Evolutionary conservation across 2,113 vertebrate genomes (phyloP).

Genomic region (Ondatra zibethicus): DNA sequence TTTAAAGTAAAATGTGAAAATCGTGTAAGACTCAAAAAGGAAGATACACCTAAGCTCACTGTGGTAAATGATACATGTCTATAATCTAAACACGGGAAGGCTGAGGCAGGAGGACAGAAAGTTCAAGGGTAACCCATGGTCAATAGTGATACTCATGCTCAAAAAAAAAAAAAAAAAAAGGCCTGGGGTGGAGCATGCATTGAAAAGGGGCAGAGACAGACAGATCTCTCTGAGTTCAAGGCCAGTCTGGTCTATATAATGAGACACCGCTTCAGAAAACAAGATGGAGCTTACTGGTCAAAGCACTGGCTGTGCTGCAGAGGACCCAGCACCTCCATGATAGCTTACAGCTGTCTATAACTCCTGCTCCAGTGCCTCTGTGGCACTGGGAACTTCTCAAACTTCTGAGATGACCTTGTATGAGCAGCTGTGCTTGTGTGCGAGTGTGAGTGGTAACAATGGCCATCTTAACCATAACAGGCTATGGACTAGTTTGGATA

Average conservation of each 20-base stretch:
- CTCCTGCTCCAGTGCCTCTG: background rate
- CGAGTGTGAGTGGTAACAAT: background rate
- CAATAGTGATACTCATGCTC: background rate
- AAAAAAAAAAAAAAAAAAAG: background rate
- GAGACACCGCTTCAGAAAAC: background rate
- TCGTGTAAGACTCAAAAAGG: background rate
- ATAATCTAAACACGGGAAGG: background rate
- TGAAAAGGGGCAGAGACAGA: background rate
- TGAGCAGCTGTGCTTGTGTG: background rate
- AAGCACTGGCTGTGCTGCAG: background rate
- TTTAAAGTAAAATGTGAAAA: constrained; percentile 36
- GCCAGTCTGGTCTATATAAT: background rate
- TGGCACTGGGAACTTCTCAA: too few species aligned
- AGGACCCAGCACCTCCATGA: background rate
- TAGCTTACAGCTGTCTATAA: background rate
- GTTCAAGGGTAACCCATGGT: background rate
- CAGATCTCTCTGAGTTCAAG: background rate
- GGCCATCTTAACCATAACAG: background rate
- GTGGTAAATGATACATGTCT: too few species aligned
- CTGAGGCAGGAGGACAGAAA: background rate
- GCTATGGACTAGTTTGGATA: background rate
- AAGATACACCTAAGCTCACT: background rate
- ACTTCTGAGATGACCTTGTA: background rate
- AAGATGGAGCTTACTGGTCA: background rate
- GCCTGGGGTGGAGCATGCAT: background rate